phyloP scores from a whole-genome alignment of 1,140 invertebrate genomes.

The Parasteatoda tepidariorum region DNA sequence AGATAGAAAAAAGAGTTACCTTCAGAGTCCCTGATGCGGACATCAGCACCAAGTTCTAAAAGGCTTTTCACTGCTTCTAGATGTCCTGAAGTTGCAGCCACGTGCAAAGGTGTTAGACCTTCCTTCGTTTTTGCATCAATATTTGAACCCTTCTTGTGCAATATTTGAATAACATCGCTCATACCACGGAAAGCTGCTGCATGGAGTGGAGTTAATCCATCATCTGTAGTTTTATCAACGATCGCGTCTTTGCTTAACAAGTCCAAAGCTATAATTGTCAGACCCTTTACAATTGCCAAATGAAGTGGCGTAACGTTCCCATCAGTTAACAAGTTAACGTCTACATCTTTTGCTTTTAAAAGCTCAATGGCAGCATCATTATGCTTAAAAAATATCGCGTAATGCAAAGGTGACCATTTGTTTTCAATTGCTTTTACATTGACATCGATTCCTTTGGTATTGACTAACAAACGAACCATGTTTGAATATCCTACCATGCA shows the following conservation, averaged over 20 bases:
- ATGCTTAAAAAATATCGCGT: background rate
- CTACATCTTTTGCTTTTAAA: background rate
- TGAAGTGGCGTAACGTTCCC: background rate
- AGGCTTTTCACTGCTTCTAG: background rate
- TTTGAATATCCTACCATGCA: background rate
- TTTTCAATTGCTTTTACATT: background rate
- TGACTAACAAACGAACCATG: too few species aligned
- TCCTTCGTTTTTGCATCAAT: background rate
- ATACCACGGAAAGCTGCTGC: background rate
- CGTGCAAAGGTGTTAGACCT: background rate
- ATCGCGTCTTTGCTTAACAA: background rate
- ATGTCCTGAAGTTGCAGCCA: background rate
- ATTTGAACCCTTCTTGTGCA: background rate
- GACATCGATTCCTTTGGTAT: background rate
- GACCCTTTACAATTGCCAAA: background rate
- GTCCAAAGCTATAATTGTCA: background rate
- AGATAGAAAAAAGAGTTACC: background rate
- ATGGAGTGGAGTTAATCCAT: background rate
- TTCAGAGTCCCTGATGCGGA: background rate
- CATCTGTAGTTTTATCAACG: background rate
- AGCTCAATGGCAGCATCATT: background rate
- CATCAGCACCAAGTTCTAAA: background rate
- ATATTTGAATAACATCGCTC: background rate
- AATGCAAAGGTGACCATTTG: conserved; percentile 5
- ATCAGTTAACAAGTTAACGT: background rate